Evolutionary conservation across 1,140 invertebrate genomes (phyloP), one percentile per base, ranked within the genome.

Genomic region (Drosophila oshimai): DNA sequence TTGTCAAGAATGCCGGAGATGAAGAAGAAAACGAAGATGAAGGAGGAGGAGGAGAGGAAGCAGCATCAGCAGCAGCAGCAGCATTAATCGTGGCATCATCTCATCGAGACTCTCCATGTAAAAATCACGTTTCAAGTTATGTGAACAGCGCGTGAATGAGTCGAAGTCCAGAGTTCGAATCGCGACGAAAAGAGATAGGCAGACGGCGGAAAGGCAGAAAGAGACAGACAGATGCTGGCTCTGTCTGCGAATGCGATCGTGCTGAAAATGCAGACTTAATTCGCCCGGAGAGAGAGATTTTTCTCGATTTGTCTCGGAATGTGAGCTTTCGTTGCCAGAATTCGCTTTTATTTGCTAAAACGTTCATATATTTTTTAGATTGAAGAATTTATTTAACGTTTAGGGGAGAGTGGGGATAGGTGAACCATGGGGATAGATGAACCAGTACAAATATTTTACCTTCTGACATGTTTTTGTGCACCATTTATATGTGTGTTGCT

Each of bases 71-170:
- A 50, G 68, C 68, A 47, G 44, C 44, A 37, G 33, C 70, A 50
- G 33, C 61, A 54, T 69, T 64, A 37, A 50, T 76, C 39, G 53
- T 75, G 71, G 61, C 58, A 62, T 62, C 58, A 62, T 62, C 58
- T 55, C 50, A 42, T 57, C 36, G 36, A 57, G 36, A 26, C 72
- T 51, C 79, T 36, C 57, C 74, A 81, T 80, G 77, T 76, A 54
- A 67, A 79, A 80, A 81, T 80, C 77, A 80, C 77, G 72, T 81
- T 80, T 80, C 64, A 61, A 76, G 77, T 81, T 80, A 80, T 80
- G 77, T 81, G 77, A 80, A 80, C 77, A 54, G 67, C 72, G 77
- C 79, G 77, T 81, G 77, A 80, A 81, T 71, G 49, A 81, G 71
- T 80, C 53, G 33, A 64, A 49, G 57, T 65, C 61, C 57, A 65